Evolutionary conservation across 2,797 vertebrate genomes (phyloP).

Genomic region (Bradypus variegatus): DNA sequence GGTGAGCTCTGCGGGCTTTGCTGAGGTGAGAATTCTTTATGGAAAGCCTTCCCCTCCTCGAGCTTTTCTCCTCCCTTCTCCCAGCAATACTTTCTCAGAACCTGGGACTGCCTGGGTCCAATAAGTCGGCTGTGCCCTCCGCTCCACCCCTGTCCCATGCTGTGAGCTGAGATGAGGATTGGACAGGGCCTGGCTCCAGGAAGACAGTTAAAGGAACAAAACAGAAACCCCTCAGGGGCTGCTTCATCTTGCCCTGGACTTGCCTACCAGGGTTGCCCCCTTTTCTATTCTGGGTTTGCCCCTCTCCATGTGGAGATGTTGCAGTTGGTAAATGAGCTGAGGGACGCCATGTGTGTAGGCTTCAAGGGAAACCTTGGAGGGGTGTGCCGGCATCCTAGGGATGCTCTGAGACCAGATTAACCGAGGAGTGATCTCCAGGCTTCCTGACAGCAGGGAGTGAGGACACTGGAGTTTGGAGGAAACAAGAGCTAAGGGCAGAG

Average conservation of each 20-base stretch:
- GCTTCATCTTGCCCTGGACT: not conserved
- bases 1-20: no score
- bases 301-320: not conserved
- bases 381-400: not conserved
- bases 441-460: not conserved
- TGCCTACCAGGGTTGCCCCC: not conserved
- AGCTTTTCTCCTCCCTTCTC: not conserved
- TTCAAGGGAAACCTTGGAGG: not conserved
- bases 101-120: not conserved
- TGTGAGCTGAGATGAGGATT: not conserved
- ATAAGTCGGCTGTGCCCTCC: not conserved
- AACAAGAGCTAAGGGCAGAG: not conserved
- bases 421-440: rapidly evolving
- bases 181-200: not conserved
- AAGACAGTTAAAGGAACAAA: not conserved
- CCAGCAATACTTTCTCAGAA: not conserved
- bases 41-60: not conserved
- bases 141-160: not conserved
- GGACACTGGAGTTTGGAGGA: not conserved
- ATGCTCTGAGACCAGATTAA: not conserved
- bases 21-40: not conserved
- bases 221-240: not conserved
- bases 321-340: not conserved
- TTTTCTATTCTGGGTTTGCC: not conserved
- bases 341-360: not conserved